Evolutionary conservation across 2,888 invertebrate genomes (phyloP).

Genomic region (Megamerina dolium): DNA sequence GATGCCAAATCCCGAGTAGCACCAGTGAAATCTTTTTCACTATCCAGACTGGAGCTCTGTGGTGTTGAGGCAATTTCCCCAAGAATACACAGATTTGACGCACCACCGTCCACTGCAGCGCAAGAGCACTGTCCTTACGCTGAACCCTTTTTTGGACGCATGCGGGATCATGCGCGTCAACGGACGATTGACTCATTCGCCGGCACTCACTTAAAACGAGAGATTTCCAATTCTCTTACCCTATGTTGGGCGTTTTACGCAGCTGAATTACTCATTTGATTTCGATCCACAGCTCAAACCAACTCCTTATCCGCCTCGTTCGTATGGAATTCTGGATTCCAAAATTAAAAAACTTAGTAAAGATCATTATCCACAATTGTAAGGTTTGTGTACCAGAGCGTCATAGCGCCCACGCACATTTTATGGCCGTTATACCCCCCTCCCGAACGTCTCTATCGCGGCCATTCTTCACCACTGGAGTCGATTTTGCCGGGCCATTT

Average conservation of each 20-base stretch:
- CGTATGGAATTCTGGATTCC: too few relatives aligned
- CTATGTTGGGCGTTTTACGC: background rate
- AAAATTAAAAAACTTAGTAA: too few relatives aligned
- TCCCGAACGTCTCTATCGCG: slow-evolving; percentile 2
- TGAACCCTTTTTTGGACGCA: slow-evolving; percentile 10
- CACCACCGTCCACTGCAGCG: too few relatives aligned
- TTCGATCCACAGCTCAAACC: too few relatives aligned
- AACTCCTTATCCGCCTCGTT: too few relatives aligned
- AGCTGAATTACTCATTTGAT: slow-evolving; percentile 1
- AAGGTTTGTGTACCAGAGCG: slow-evolving; percentile 1
- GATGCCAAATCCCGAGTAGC: slow-evolving; percentile 12
- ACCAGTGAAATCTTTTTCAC: too few relatives aligned
- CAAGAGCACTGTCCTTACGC: slow-evolving; percentile 13
- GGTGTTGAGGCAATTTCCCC: slow-evolving; percentile 14
- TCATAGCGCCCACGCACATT: background rate
- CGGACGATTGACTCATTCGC: slow-evolving; percentile 8
- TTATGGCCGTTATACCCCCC: slow-evolving; percentile 8
- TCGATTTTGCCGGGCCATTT: slow-evolving; percentile 12
- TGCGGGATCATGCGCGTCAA: slow-evolving; percentile 8
- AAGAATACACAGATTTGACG: too few relatives aligned
- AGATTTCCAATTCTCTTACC: slow-evolving; percentile 6
- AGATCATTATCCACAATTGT: too few relatives aligned
- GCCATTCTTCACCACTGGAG: slow-evolving; percentile 6
- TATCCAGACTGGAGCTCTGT: slow-evolving; percentile 14
- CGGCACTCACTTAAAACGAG: slow-evolving; percentile 5